A percentile compares a stretch with the other conserved stretches of the same genome.
Evolutionary conservation across 1,140 invertebrate genomes (phyloP).

Genomic region (Megalopta genalis): DNA sequence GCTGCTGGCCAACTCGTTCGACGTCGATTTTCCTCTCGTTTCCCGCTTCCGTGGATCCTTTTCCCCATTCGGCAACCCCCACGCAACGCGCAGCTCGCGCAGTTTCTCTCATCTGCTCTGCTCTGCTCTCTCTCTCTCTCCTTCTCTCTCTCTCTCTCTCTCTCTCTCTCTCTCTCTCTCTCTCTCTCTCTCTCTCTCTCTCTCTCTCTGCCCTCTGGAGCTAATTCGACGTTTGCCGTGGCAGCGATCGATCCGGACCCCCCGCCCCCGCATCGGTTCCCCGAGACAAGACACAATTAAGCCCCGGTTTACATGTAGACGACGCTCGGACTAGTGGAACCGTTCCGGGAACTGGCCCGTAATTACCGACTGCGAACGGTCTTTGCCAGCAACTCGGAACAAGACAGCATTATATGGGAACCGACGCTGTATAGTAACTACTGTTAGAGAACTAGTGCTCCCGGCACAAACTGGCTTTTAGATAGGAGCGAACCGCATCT

Average conservation of each 20-base stretch:
- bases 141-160: too few species aligned
- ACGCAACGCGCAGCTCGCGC: too few species aligned
- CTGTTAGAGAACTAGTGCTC: neutral
- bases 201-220: too few species aligned
- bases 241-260: neutral
- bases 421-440: constrained; percentile 4
- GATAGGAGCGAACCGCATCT: neutral
- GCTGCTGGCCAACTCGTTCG: constrained; percentile 12
- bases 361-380: constrained; percentile 38
- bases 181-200: too few species aligned
- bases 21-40: constrained; percentile 32
- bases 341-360: constrained; percentile 36
- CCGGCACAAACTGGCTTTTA: constrained; percentile 27
- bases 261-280: constrained; percentile 4
- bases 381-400: constrained; percentile 35
- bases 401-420: constrained; percentile 31
- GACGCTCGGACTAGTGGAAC: constrained; percentile 30
- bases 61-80: neutral
- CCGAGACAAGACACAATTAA: constrained; percentile 41
- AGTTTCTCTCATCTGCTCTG: too few species aligned
- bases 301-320: constrained; percentile 36
- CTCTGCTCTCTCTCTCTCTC: too few species aligned
- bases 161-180: too few species aligned
- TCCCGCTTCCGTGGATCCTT: constrained; percentile 6
- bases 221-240: neutral